These are phyloP conservation scores for Diaperis boleti DNA, from an alignment of 2,888 invertebrate genomes.

Conservation along the genomic window DNA sequence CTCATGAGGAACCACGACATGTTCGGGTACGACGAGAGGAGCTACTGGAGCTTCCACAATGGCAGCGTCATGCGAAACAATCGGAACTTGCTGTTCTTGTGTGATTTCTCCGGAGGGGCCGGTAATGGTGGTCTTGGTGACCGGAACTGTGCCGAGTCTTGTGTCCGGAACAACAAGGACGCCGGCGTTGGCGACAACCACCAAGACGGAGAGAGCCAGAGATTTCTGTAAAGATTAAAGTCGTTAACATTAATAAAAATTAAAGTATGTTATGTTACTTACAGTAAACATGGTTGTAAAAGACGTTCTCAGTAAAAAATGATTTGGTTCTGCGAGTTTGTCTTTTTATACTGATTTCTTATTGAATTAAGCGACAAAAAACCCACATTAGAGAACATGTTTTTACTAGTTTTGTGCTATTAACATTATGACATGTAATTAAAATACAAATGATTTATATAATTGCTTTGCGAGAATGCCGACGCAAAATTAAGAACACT, in stretches of 20 bases:
- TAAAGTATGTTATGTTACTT: neutral
- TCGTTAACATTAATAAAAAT: neutral
- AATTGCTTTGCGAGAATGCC: too few relatives aligned
- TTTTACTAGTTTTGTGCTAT: too few relatives aligned
- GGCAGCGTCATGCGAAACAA: conserved; percentile 1
- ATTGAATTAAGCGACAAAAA: too few relatives aligned
- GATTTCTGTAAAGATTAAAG: conserved; percentile 9
- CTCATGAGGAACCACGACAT: too few relatives aligned
- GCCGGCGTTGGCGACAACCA: conserved; percentile 16
- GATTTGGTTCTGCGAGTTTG: too few relatives aligned
- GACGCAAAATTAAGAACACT: too few relatives aligned
- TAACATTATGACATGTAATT: too few relatives aligned
- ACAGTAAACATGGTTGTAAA: conserved; percentile 15
- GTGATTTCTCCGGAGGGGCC: conserved; percentile 17
- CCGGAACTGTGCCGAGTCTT: conserved; percentile 1
- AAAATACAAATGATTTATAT: too few relatives aligned
- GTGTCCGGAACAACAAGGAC: conserved; percentile 1
- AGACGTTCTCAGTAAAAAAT: neutral
- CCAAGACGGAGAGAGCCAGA: conserved; percentile 14
- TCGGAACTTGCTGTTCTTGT: conserved; percentile 9
- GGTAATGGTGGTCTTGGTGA: conserved; percentile 6
- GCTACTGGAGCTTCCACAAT: neutral
- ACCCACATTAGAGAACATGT: too few relatives aligned
- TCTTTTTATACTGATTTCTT: too few relatives aligned
- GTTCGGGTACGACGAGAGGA: neutral